phyloP scores from a whole-genome alignment of 2,113 vertebrate species.

The Hylia prasina region DNA sequence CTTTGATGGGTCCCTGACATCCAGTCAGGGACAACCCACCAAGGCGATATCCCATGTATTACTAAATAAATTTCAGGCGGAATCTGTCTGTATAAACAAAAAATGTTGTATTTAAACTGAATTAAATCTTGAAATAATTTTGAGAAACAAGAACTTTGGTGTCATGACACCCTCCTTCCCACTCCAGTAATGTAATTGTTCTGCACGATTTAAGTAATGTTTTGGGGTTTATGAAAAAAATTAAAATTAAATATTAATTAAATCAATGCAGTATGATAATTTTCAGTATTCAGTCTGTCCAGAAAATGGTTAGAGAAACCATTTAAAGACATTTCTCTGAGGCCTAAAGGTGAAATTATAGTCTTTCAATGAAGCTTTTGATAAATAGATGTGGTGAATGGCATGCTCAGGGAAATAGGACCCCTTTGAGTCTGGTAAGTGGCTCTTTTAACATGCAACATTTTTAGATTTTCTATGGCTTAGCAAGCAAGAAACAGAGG shows the following conservation, averaged over 20 bases:
- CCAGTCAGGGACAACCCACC: not conserved
- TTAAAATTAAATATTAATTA: not conserved
- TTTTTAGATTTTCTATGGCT: not conserved
- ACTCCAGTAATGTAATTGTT: not conserved
- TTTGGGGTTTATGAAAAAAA: not conserved
- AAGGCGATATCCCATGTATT: fast-evolving
- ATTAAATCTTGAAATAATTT: not conserved
- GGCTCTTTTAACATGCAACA: not conserved
- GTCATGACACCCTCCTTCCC: not conserved
- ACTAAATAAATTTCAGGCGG: not conserved
- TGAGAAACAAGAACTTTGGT: not conserved
- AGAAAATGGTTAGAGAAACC: not conserved
- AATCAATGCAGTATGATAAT: not conserved
- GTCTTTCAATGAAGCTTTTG: not conserved
- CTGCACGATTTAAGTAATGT: not conserved
- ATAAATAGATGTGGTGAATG: not conserved
- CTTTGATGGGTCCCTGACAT: not conserved
- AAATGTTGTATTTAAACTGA: not conserved
- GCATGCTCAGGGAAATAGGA: not conserved
- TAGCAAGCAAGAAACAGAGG: not conserved
- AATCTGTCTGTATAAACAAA: not conserved
- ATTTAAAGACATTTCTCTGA: not conserved
- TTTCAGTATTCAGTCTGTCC: not conserved
- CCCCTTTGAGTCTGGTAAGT: not conserved
- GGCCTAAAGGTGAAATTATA: not conserved